Conservation (phyloP, 1,140 invertebrate genomes). For the Eciton burchellii region DNA sequence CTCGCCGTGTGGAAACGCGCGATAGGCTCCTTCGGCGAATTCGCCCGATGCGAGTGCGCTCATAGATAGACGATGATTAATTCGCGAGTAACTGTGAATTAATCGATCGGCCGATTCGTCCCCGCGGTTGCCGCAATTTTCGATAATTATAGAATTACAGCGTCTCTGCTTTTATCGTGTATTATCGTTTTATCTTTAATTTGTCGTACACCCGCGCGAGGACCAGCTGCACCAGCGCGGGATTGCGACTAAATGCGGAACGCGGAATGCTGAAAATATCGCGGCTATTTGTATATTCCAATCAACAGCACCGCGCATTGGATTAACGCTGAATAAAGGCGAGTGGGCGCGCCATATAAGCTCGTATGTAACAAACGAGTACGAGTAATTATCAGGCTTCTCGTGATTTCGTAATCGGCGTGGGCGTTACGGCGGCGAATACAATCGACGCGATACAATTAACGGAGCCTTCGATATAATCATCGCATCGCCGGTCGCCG, state of each 20-base stretch:
- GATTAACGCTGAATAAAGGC: neutral
- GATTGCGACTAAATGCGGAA: neutral
- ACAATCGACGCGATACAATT: no score
- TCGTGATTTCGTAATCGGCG: slow-evolving; percentile 21
- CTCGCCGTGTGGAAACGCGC: neutral
- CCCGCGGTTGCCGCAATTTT: no score
- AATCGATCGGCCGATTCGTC: neutral
- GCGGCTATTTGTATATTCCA: neutral
- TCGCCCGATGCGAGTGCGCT: no score
- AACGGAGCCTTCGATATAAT: slow-evolving; percentile 25
- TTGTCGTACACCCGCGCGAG: no score
- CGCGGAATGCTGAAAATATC: neutral
- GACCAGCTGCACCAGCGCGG: no score
- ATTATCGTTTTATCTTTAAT: no score
- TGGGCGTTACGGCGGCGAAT: neutral
- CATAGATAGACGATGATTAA: neutral
- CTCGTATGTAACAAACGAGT: neutral
- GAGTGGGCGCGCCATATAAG: neutral
- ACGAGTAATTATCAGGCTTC: neutral
- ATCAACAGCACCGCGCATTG: neutral
- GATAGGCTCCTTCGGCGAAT: neutral
- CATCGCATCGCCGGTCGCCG: neutral
- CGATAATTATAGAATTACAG: no score
- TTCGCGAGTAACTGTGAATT: neutral
- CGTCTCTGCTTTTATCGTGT: no score